These are phyloP conservation scores for Columba guinea DNA, from an alignment of 2,797 vertebrate genomes.

Conservation along the genomic window DNA sequence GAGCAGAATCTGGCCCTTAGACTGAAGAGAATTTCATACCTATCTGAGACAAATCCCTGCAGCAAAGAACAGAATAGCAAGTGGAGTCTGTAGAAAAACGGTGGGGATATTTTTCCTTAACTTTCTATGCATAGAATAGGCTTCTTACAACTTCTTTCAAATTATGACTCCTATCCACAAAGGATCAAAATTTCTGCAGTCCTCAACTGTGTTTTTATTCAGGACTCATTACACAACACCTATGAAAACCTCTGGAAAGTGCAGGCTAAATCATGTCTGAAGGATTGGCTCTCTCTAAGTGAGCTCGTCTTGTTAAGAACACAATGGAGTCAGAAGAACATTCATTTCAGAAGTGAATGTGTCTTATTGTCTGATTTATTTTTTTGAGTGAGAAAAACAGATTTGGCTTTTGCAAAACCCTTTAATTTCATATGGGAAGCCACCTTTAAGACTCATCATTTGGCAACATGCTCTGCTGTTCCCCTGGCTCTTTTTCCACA, in stretches of 20 bases:
- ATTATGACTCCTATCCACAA: slow-evolving; percentile 67
- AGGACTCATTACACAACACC: slow-evolving; percentile 18
- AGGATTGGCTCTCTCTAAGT: slow-evolving; percentile 35
- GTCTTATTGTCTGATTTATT: slow-evolving; percentile 39
- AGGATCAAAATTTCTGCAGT: slow-evolving; percentile 28
- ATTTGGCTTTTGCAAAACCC: slow-evolving; percentile 45
- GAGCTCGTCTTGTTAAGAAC: slow-evolving; percentile 66
- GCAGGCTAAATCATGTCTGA: slow-evolving; percentile 28
- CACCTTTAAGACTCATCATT: slow-evolving; percentile 66
- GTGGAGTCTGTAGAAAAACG: slow-evolving; percentile 6
- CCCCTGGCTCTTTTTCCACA: slow-evolving; percentile 37
- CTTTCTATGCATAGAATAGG: slow-evolving; percentile 64
- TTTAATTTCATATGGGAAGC: slow-evolving; percentile 59
- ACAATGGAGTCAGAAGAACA: slow-evolving; percentile 64
- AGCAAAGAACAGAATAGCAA: slow-evolving; percentile 47
- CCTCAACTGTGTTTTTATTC: slow-evolving; percentile 21
- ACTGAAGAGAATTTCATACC: slow-evolving; percentile 37
- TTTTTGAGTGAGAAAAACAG: slow-evolving; percentile 40
- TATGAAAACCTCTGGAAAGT: slow-evolving; percentile 21
- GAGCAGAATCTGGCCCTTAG: slow-evolving; percentile 19
- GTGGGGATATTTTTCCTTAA: slow-evolving; percentile 47
- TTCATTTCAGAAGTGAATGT: slow-evolving; percentile 65
- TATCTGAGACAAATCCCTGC: slow-evolving; percentile 46
- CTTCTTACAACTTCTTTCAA: slow-evolving; percentile 65
- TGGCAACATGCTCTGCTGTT: slow-evolving; percentile 14